Evolutionary conservation across 1,140 invertebrate genomes (phyloP), one percentile per base, ranked within the genome.

Genomic region (Plodia interpunctella): DNA sequence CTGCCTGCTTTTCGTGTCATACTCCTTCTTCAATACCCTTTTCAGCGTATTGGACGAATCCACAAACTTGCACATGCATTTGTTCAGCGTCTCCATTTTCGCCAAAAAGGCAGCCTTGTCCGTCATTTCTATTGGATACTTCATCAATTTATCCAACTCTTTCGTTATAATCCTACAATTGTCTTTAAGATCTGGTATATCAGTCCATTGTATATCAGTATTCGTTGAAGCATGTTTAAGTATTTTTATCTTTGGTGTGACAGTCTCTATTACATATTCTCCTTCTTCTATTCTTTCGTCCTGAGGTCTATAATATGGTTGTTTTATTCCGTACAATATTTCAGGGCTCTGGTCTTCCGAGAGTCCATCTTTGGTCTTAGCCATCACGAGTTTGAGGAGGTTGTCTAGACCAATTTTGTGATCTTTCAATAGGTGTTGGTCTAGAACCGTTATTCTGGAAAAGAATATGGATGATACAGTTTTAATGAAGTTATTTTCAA

Each of bases 61-160:
- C 0, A 84, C 78, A 54, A 86, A 88, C 54, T 80, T 85, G 54
- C 76, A 80, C 85, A 88, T 88, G 44, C 70, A 88, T 55, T 85
- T 76, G 21, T 82, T 88, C 0, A 88, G 56, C 4, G 68, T 76
- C 38, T 82, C 69, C 80, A 88, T 86, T 60, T 86, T 88, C 0
- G 44, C 49, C n/a, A 82, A 51, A 13, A 87, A 55, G 5, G 66
- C 72, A 19, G 73, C 61, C 5, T 80, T 76, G 49, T 74, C 67
- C 20, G 56, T 59, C 17, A 66, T 60, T 5, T 78, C 73, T 21
- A 51, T 6, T 0, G 72, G 65, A 32, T 52, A 35, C 9, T 74
- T 74, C 5, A 77, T 66, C 15, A 83, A 5, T 20, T 79, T 76
- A 32, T 84, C 78, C 5, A 77, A 50, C 30, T 82, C 76, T 17